Base-by-base conservation (phyloP, 2,888 invertebrate genomes). In the Therioaphis trifolii region DNA sequence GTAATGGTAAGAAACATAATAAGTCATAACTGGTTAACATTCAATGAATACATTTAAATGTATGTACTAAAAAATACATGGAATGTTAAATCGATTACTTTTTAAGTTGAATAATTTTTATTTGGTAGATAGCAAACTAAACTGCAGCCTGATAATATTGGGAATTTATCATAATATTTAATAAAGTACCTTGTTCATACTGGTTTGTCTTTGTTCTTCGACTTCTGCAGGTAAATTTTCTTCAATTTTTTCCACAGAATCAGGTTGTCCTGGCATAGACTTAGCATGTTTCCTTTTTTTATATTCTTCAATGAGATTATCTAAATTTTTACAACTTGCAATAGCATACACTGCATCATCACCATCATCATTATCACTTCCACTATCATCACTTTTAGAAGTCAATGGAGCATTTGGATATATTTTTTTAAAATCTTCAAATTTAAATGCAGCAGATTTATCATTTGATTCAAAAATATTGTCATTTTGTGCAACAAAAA, bases 171-270 rank as follows among this genome's bases (percentile, higher is more conserved):
- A 63, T 66, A 27, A 69, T 4, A 69, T 43, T 29, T 52, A 15
- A 55, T 12, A 49, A 9, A 7, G 12, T 89, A 94, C 96, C 91
- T 95, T 96, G 86, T 93, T 92, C 85, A 96, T 94, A 87, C 96
- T 95, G 72, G 93, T 90, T 78, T 93, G 92, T 86, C 95, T 91
- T 88, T 96, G 95, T 86, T 94, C 93, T 87, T 95, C 95, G 82
- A 96, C 94, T 89, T 95, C 95, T 0, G 94, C 93, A 4, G 94
- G 94, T 9, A 94, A 84, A 46, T 86, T 92, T 1, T 94, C 93
- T 87, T 93, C 93, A 9, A 24, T 82, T 66, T 66, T 82, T 66
- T 82, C 82, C 49, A 66, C 11, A 24, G 63, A 72, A 58, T 68
- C 61, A 55, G 85, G 61, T 49, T 75, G 21, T 85, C 86, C 18